Percentiles rank a stretch among this genome's conserved stretches.
These are phyloP conservation scores for Dendrolimus punctatus DNA, from an alignment of 1,140 invertebrate genomes.

Conservation along the genomic window DNA sequence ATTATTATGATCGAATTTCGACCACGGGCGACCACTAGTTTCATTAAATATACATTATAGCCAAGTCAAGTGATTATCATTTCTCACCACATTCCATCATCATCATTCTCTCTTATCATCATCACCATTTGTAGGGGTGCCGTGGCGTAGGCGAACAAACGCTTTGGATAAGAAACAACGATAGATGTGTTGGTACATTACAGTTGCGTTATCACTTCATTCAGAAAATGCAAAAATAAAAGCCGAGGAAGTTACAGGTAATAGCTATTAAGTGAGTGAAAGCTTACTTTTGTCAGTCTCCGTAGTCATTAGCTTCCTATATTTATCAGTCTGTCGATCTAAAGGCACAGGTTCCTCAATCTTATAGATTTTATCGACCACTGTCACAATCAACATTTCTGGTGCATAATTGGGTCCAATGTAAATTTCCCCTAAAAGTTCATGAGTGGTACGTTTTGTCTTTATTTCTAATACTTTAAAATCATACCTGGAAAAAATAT, in stretches of 20 bases:
- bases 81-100: no score
- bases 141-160: no score
- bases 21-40: no score
- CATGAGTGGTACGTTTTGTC: conserved; percentile 37
- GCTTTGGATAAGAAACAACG: no score
- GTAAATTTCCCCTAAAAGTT: conserved; percentile 62
- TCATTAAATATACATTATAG: no score
- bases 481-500: conserved; percentile 66
- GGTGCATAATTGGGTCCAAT: conserved; percentile 57
- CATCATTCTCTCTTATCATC: no score
- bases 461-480: conserved; percentile 64
- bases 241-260: background rate
- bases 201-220: no score
- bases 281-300: conserved; percentile 49
- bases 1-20: no score
- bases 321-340: conserved; percentile 41
- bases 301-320: conserved; percentile 34
- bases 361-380: conserved; percentile 75
- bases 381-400: conserved; percentile 72
- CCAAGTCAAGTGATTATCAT: no score
- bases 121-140: no score
- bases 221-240: conserved; percentile 21
- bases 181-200: no score
- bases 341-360: conserved; percentile 73
- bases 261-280: conserved; percentile 4